Evolutionary conservation across 2,113 vertebrate genomes (phyloP).

Genomic region (Podocnemis expansa): DNA sequence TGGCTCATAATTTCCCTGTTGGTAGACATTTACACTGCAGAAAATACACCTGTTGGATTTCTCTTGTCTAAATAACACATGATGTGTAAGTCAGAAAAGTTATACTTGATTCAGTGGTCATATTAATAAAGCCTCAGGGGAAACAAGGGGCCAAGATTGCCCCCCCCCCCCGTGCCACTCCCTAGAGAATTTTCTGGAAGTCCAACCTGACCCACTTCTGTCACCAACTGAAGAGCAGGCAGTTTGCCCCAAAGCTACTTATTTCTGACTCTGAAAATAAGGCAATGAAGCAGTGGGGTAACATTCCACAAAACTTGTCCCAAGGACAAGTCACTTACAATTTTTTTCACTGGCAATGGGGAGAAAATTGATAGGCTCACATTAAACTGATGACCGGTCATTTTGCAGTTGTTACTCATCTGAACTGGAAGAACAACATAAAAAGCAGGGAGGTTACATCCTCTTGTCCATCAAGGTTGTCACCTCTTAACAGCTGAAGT

Average conservation of each 20-base stretch:
- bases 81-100: neutral
- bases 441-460: neutral
- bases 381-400: constrained; percentile 13
- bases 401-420: neutral
- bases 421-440: neutral
- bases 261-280: neutral
- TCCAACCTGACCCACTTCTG: constrained; percentile 38
- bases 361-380: neutral
- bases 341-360: neutral
- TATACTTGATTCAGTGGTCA: neutral
- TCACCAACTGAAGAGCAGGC: neutral
- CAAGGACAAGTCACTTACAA: constrained; percentile 25
- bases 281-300: neutral
- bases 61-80: neutral
- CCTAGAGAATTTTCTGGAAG: neutral
- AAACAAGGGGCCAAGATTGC: neutral
- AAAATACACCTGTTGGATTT: neutral
- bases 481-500: neutral
- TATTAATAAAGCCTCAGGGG: neutral
- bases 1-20: neutral
- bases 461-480: neutral
- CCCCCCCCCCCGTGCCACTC: neutral
- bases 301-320: constrained; percentile 42
- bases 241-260: constrained; percentile 39
- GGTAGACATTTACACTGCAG: neutral